These are phyloP conservation scores for Thecophora atra DNA, from an alignment of 2,888 invertebrate species.

Conservation along the genomic window DNA sequence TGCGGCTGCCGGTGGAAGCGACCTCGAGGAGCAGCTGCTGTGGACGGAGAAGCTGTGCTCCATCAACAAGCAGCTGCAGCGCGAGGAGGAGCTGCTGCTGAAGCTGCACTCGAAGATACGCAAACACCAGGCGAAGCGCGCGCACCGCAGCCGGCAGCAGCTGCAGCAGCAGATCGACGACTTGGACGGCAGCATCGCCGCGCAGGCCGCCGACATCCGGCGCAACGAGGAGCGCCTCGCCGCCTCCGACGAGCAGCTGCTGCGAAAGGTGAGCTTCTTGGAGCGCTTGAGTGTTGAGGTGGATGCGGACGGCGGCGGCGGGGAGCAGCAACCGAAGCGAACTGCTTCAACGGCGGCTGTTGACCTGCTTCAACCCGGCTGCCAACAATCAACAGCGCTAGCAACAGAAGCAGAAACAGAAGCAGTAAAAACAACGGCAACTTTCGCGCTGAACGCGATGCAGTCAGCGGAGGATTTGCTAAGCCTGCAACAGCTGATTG, in stretches of 20 bases:
- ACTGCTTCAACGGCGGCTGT: conserved; percentile 10
- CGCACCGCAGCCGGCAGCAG: conserved; percentile 56
- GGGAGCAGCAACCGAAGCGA: conserved; percentile 10
- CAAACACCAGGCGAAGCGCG: conserved; percentile 66
- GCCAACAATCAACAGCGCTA: background rate
- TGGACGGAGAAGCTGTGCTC: conserved; percentile 78
- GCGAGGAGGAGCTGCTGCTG: conserved; percentile 78
- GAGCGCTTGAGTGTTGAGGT: conserved; percentile 69
- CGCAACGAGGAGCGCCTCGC: conserved; percentile 68
- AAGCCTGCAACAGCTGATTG: conserved; percentile 46
- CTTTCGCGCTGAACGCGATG: conserved; percentile 40
- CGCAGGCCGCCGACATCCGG: conserved; percentile 69
- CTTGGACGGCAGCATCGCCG: conserved; percentile 69
- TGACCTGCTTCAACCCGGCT: conserved; percentile 14
- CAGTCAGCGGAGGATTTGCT: conserved; percentile 46
- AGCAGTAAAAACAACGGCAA: conserved; percentile 15
- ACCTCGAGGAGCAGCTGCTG: conserved; percentile 69
- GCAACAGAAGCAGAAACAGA: background rate
- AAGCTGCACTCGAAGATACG: conserved; percentile 74
- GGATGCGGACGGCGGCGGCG: conserved; percentile 18
- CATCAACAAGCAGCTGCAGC: conserved; percentile 77
- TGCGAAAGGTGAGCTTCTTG: conserved; percentile 68
- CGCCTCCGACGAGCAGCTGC: conserved; percentile 68
- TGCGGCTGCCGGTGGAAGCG: conserved; percentile 31
- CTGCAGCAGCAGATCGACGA: conserved; percentile 57